Evolutionary conservation across 2,797 vertebrate species (phyloP), one percentile per base, ranked within the genome.

Genomic region (Tragelaphus oryx): DNA sequence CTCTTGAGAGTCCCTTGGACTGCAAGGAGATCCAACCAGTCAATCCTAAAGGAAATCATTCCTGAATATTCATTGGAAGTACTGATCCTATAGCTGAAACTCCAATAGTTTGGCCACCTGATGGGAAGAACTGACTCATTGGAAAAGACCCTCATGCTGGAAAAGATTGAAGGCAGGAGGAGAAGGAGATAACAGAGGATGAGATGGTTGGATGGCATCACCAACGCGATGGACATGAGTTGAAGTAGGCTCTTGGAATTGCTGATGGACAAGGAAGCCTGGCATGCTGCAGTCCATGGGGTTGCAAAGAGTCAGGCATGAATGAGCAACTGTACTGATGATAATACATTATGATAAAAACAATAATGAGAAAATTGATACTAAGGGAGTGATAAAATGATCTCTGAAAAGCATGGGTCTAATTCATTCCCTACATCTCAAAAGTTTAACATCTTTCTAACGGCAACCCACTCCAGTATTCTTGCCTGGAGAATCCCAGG

Each of bases 401-500:
- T 41, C n/a, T 8, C 78, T 78, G 18, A 50, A 81, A 93, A 89
- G 12, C 3, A 65, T 18, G 4, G 6, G 3, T 30, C 22, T 92
- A 76, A 87, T 18, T 93, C 71, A 65, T n/a, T 82, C 2, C 55
- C 20, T 81, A 13, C 85, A 57, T 59, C 7, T 86, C 71, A 65
- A 85, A 90, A 80, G 26, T 89, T 93, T 52, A 79, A 81, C 2
- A 33, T 50, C 82, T 94, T 83, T 85, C 16, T 76, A 4, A 37
- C 37, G 37, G 37, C 37, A 37, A 37, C 37, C 37, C 37, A 37
- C 37, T 37, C 37, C 37, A 37, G 37, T 37, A 37, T 37, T 37
- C 37, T 37, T 37, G 37, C 37, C 37, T 37, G 37, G 37, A 37
- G 37, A 37, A 37, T 37, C 37, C 37, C 37, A 37, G 37, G 37